Base-by-base conservation (phyloP, 2,888 invertebrate species). In the Plagodis dolabraria region DNA sequence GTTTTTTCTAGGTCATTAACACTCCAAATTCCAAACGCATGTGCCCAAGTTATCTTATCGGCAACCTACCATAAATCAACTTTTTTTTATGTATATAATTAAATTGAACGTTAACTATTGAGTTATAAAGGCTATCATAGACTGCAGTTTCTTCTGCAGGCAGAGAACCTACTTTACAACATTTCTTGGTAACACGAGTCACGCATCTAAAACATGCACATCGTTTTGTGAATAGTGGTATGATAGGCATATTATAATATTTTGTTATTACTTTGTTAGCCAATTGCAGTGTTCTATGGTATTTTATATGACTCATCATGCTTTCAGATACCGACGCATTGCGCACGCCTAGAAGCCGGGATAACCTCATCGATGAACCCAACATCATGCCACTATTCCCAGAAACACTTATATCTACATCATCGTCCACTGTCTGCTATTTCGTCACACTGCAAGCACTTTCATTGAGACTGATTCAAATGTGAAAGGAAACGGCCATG, bases 301-400 rank as follows among this genome's bases (percentile, higher is more conserved):
- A 60, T 65, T 67, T 69, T 63, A 57, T 50, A 52, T 70, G 72
- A 74, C 67, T 72, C 74, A 72, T 63, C 64, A 45, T 56, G 35
- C 34, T 48, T 12, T 33, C 64, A 46, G 63, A 54, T 47, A 55
- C 40, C 61, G 57, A 48, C 60, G 60, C 63, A 69, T 56, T 76
- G 87, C 88, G 87, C 87, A 88, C 77, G 86, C 85, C 79, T 83
- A 82, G 72, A 73, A 75, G 61, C 65, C 65, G 65, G 65, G 68
- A 81, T 86, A 85, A 85, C 80, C 83, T 82, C 77, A 79, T 77
- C 78, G 68, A 78, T 74, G 72, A 68, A 75, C 68, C 63, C 61
- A 64, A 69, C 65, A 70, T 63, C 64, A 62, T 57, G 67, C 62
- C 60, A 65, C 57, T 51, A 52, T 59, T 59, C 60, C 53, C 50